These are phyloP conservation scores for Meiosimyza decipiens DNA, from an alignment of 2,888 invertebrate species.

Conservation along the genomic window DNA sequence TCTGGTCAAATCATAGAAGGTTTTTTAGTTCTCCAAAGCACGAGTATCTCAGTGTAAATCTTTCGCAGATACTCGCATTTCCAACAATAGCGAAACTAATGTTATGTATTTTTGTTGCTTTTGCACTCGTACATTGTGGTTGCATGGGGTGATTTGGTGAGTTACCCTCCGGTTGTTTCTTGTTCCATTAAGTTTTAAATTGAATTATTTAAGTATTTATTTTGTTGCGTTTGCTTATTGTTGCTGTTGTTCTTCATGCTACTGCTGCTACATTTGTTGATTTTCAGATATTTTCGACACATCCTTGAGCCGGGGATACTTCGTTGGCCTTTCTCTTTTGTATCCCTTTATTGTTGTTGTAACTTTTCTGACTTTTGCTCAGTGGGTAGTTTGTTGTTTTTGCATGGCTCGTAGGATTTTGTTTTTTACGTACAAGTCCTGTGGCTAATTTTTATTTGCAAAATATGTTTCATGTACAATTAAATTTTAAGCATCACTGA, in stretches of 20 bases:
- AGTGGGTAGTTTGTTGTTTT: slow-evolving; percentile 15
- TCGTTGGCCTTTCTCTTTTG: neutral
- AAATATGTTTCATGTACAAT: slow-evolving; percentile 51
- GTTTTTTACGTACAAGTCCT: slow-evolving; percentile 8
- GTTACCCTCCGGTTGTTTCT: slow-evolving; percentile 42
- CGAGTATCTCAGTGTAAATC: too few species aligned
- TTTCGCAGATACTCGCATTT: too few species aligned
- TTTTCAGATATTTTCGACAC: slow-evolving; percentile 29
- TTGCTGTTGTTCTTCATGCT: slow-evolving; percentile 19
- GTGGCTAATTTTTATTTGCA: slow-evolving; percentile 32
- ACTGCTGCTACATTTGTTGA: slow-evolving; percentile 11
- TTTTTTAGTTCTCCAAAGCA: too few species aligned
- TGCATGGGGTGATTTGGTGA: slow-evolving; percentile 23
- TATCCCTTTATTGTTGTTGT: slow-evolving; percentile 32
- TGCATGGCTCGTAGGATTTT: neutral
- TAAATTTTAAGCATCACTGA: slow-evolving; percentile 49
- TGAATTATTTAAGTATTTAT: slow-evolving; percentile 50
- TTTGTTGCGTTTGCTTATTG: slow-evolving; percentile 44
- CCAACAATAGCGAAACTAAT: neutral
- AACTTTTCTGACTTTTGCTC: slow-evolving; percentile 17
- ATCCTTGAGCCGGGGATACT: slow-evolving; percentile 20
- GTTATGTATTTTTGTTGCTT: neutral
- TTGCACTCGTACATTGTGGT: slow-evolving; percentile 13
- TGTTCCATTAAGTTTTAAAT: slow-evolving; percentile 52
- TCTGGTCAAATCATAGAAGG: too few species aligned